A percentile compares a stretch with the other conserved stretches of the same genome.
These are phyloP conservation scores for Nycticryphes semicollaris DNA, from an alignment of 2,113 vertebrate species.

Conservation along the genomic window DNA sequence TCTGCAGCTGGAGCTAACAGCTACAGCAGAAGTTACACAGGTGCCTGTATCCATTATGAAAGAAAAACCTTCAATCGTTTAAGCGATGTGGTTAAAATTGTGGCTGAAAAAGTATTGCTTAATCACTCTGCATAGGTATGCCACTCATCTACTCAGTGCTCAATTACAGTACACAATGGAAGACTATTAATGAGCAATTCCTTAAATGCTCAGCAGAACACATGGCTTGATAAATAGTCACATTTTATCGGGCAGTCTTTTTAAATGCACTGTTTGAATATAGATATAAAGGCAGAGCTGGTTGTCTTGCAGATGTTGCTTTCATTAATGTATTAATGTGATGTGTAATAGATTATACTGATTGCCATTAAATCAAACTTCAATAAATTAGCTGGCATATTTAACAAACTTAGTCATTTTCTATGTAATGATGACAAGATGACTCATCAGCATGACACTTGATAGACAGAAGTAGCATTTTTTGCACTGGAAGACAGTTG, in stretches of 20 bases:
- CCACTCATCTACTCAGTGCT: neutral
- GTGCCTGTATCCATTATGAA: neutral
- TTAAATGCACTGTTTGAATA: neutral
- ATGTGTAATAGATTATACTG: neutral
- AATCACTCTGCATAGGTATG: neutral
- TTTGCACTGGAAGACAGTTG: neutral
- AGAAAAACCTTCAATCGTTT: neutral
- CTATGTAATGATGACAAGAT: neutral
- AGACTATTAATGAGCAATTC: neutral
- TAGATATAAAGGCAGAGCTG: neutral
- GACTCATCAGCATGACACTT: neutral
- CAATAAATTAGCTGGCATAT: slow-evolving; percentile 25
- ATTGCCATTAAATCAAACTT: slow-evolving; percentile 40
- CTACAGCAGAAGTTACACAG: neutral
- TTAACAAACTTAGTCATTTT: slow-evolving; percentile 53
- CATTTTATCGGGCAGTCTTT: slow-evolving; percentile 18
- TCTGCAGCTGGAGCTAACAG: slow-evolving; percentile 1
- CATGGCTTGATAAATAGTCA: neutral
- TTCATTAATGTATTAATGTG: slow-evolving; percentile 42
- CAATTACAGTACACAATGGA: slow-evolving; percentile 6
- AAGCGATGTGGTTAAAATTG: neutral
- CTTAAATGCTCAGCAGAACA: neutral
- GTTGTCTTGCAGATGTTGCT: neutral
- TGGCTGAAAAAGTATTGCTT: neutral
- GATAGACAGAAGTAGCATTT: neutral